Evolutionary conservation across 2,113 vertebrate genomes (phyloP).

Genomic region (Physeter macrocephalus): DNA sequence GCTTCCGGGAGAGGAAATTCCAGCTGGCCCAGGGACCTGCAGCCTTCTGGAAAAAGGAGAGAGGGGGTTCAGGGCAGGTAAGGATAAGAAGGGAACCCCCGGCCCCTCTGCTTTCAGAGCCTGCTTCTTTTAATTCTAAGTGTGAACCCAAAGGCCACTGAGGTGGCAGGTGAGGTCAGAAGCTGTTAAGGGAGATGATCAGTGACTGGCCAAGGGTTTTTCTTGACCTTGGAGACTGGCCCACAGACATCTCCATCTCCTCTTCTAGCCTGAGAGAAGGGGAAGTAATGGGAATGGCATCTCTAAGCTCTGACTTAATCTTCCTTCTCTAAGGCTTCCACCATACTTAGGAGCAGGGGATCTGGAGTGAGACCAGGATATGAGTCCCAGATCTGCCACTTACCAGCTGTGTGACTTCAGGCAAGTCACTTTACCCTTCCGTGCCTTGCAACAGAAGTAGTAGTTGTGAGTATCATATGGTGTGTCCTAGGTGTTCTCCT

Average conservation of each 20-base stretch:
- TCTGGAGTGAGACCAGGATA: neutral
- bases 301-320: neutral
- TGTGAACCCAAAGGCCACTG: neutral
- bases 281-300: neutral
- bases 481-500: neutral
- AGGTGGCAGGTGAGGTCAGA: neutral
- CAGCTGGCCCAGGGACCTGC: constrained; percentile 90
- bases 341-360: neutral
- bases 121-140: neutral
- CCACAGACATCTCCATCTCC: neutral
- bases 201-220: neutral
- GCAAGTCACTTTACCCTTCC: neutral
- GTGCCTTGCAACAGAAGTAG: neutral
- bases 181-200: neutral
- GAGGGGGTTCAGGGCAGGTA: neutral
- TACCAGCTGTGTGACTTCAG: neutral
- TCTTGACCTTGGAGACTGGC: neutral
- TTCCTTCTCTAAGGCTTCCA: neutral
- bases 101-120: neutral
- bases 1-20: constrained; percentile 89
- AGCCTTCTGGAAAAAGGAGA: constrained; percentile 78
- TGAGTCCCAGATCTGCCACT: neutral
- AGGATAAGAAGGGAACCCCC: fast-evolving
- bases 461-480: neutral
- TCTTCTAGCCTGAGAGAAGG: neutral